Percentiles rank a stretch among this genome's conserved stretches.
These are phyloP conservation scores for Dicrostonyx torquatus DNA, from an alignment of 2,797 vertebrate species.

Conservation along the genomic window DNA sequence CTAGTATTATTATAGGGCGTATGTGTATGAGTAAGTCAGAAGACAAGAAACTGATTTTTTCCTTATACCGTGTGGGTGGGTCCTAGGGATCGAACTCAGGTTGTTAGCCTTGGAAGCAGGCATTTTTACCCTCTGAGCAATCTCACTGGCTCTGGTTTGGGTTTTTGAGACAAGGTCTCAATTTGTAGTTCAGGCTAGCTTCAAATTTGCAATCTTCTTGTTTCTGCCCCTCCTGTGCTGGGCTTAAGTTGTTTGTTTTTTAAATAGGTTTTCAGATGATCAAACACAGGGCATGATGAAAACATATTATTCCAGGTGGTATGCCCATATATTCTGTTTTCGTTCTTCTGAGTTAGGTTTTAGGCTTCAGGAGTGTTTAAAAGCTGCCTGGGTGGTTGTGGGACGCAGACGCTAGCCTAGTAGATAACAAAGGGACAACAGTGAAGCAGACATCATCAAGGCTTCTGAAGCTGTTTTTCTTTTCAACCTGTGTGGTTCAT, in stretches of 20 bases:
- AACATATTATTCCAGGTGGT: neutral
- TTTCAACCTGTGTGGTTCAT: neutral
- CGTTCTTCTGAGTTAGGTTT: neutral
- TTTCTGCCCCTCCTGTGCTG: neutral
- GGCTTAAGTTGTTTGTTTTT: neutral
- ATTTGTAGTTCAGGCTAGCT: neutral
- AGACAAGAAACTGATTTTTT: neutral
- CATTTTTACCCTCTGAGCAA: neutral
- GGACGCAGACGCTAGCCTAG: neutral
- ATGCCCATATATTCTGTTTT: neutral
- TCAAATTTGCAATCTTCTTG: neutral
- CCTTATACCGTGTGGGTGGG: neutral
- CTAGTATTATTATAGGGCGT: neutral
- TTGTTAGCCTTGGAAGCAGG: neutral
- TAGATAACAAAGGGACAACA: neutral
- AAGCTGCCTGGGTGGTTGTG: neutral
- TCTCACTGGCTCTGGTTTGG: neutral
- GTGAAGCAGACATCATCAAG: neutral
- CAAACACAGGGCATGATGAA: neutral
- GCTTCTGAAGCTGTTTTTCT: neutral
- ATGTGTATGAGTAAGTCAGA: neutral
- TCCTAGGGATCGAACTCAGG: neutral
- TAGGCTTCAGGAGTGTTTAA: neutral
- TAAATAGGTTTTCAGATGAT: neutral
- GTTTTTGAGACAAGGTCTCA: neutral